These are phyloP conservation scores for Tinamus guttatus DNA, from an alignment of 2,113 vertebrate species.

Conservation along the genomic window DNA sequence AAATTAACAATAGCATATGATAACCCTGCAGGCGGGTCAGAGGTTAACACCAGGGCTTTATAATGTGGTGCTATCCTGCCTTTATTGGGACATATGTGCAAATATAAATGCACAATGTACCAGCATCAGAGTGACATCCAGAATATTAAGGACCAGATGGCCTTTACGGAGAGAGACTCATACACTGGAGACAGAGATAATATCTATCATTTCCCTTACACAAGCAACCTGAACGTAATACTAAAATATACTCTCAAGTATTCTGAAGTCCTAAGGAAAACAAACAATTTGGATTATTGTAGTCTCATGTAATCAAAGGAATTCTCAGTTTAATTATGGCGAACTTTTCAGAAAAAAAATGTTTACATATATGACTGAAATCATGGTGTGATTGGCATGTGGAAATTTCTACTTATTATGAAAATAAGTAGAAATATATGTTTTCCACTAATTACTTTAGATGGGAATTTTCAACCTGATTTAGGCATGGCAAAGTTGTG, in stretches of 20 bases:
- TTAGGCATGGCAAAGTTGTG: background rate
- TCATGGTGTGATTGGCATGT: background rate
- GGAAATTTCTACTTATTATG: no score
- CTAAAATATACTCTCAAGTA: background rate
- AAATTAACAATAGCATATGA: background rate
- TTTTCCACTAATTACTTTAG: background rate
- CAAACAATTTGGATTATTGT: background rate
- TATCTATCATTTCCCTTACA: background rate
- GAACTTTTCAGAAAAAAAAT: background rate
- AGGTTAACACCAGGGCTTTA: background rate
- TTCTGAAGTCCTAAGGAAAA: background rate
- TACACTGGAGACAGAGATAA: background rate
- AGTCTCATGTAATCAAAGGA: background rate
- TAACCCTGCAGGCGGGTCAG: background rate
- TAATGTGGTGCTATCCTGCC: background rate
- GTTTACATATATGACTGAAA: background rate
- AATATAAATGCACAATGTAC: background rate
- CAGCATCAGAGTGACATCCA: background rate
- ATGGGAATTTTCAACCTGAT: background rate
- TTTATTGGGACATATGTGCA: background rate
- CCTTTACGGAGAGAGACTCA: background rate
- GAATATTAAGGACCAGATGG: constrained; percentile 9
- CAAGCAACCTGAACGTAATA: background rate
- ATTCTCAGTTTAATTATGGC: background rate
- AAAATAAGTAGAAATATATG: background rate